These are phyloP conservation scores for Sarcophaga caerulescens DNA, from an alignment of 2,888 invertebrate species.

Conservation along the genomic window DNA sequence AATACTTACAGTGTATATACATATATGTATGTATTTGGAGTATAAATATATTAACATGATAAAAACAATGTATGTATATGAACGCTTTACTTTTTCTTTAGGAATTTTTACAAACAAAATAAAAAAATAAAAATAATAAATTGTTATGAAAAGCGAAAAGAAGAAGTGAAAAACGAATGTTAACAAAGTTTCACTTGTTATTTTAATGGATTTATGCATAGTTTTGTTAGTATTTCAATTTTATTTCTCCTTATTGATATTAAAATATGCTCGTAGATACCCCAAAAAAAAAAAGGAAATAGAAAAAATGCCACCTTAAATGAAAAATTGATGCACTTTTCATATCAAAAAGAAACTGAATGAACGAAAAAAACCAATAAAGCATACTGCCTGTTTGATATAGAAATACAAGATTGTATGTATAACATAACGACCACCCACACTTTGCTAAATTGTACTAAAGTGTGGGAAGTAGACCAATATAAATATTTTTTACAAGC, in stretches of 20 bases:
- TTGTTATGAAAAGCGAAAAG: slow-evolving; percentile 21
- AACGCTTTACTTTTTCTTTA: slow-evolving; percentile 50
- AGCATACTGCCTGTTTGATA: slow-evolving; percentile 26
- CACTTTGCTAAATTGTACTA: slow-evolving; percentile 50
- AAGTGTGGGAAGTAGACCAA: slow-evolving; percentile 21
- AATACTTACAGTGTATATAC: neutral
- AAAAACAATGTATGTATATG: neutral
- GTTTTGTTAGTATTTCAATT: slow-evolving; percentile 41
- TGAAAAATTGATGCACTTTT: slow-evolving; percentile 67
- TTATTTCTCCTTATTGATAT: slow-evolving; percentile 60
- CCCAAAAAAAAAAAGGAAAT: slow-evolving; percentile 23
- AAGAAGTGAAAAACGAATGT: slow-evolving; percentile 27
- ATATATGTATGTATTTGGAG: neutral
- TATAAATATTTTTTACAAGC: neutral
- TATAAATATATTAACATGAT: neutral
- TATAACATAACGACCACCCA: slow-evolving; percentile 64
- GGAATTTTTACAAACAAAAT: slow-evolving; percentile 49
- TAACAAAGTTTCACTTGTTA: slow-evolving; percentile 67
- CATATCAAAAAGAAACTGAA: slow-evolving; percentile 52
- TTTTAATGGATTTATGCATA: slow-evolving; percentile 62
- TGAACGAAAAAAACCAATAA: neutral
- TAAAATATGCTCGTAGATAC: slow-evolving; percentile 61
- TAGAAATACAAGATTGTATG: slow-evolving; percentile 33
- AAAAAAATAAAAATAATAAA: slow-evolving; percentile 13
- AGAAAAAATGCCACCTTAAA: slow-evolving; percentile 65